Base-by-base conservation (phyloP, 2,888 invertebrate species). In the Aphrophora alni region DNA sequence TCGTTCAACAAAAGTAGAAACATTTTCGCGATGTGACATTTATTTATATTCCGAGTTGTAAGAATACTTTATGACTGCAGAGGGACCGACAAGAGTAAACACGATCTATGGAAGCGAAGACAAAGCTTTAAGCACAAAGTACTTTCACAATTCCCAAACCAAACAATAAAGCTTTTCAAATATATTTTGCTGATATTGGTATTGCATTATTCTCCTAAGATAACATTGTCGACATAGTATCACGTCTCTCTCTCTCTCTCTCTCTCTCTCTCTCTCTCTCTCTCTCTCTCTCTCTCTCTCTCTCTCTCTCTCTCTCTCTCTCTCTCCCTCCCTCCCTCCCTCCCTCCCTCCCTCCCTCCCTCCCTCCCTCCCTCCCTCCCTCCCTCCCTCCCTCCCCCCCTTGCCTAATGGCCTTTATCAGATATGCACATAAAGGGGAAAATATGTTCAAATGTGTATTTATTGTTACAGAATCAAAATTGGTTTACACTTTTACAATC, bases 161-260 rank as follows among this genome's bases (percentile, higher is more conserved):
- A 59, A 59, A 59, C 59, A 59, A 59, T 59, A 59, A 59, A 59
- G 59, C 59, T 59, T 59, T 59, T 59, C 59, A 59, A 59, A 59
- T 59, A 59, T 59, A 59, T 59, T 59, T 59, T 59, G 21, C 21
- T 59, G 59, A 59, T 59, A 59, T 59, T 59, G 59, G 44, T 4
- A 44, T 44, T 44, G 44, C 44, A 44, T 44, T 44, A 44, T 44
- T 44, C 44, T 44, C 44, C 44, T 17, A 10, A 44, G 44, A 44
- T 44, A 44, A 44, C 44, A 44, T 44, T 44, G 44, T 17, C 44
- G 44, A 12, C 44, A 44, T 33, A 33, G 12, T 44, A 44, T 44
- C n/a, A n/a, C n/a, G n/a, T n/a, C 14, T 44, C 44, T 44, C 17
- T 44, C 44, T 7, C n/a, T n/a, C n/a, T n/a, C n/a, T n/a, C n/a